phyloP scores from a whole-genome alignment of 2,113 vertebrate genomes.

The Climacteris rufus region DNA sequence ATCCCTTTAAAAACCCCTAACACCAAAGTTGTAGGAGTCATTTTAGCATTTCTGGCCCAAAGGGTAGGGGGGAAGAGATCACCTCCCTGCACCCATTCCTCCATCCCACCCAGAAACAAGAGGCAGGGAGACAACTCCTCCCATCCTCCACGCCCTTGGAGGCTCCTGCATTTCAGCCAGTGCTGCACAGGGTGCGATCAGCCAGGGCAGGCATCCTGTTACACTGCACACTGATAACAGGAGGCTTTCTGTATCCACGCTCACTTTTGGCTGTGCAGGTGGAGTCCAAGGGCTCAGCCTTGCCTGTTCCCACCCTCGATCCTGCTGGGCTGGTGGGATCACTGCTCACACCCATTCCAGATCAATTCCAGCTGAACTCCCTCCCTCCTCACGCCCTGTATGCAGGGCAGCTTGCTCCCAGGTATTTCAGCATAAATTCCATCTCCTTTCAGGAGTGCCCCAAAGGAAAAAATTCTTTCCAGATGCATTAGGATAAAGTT shows the following conservation, averaged over 20 bases:
- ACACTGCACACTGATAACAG: not conserved
- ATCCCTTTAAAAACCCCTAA: not conserved
- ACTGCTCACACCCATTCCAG: not conserved
- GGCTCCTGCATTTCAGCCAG: not conserved
- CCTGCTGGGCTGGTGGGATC: not conserved
- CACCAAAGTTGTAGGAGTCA: not conserved
- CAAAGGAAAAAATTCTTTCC: not conserved
- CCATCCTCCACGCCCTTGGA: not conserved
- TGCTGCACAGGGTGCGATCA: not conserved
- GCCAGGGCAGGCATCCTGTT: not conserved
- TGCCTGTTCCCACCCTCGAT: not conserved
- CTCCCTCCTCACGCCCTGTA: not conserved
- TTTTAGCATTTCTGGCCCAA: not conserved
- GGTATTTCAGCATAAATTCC: not conserved
- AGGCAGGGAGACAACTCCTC: not conserved
- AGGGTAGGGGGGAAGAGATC: accelerated
- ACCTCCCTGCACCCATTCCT: not conserved
- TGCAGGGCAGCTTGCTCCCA: not conserved
- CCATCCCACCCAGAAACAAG: not conserved
- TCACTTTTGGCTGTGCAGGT: not conserved
- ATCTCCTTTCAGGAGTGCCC: not conserved
- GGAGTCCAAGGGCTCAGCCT: not conserved
- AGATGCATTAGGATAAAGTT: not conserved
- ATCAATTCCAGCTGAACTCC: not conserved
- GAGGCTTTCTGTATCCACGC: not conserved